phyloP scores from a whole-genome alignment of 2,888 invertebrate genomes.

The Lutraria lutraria region DNA sequence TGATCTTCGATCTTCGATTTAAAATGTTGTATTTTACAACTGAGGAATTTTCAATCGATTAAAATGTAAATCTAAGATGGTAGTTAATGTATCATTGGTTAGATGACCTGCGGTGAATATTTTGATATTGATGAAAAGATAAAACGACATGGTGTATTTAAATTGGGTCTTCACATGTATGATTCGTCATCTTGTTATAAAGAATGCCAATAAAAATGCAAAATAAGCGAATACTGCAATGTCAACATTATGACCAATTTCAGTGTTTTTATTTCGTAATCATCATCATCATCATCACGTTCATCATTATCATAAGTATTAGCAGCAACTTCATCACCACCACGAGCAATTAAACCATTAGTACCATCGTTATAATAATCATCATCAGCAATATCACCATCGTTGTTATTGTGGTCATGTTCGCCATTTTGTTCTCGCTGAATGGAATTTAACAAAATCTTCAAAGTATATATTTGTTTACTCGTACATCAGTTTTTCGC shows the following conservation, averaged over 20 bases:
- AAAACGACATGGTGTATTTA: no score
- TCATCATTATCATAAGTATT: conserved; percentile 20
- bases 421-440: neutral
- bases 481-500: no score
- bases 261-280: neutral
- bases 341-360: neutral
- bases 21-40: neutral
- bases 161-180: no score
- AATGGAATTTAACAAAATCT: no score
- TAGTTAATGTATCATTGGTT: neutral
- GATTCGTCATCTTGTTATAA: no score
- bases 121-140: no score
- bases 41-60: neutral
- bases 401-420: neutral
- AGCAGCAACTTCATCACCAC: neutral
- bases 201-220: no score
- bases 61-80: neutral
- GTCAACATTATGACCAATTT: no score
- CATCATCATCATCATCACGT: conserved; percentile 1
- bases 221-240: no score
- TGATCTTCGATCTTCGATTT: neutral
- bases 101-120: no score
- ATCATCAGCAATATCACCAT: neutral
- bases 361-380: neutral
- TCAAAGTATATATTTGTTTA: no score